These are phyloP conservation scores for Liolophura sinensis DNA, from an alignment of 1,140 invertebrate genomes.

Conservation along the genomic window DNA sequence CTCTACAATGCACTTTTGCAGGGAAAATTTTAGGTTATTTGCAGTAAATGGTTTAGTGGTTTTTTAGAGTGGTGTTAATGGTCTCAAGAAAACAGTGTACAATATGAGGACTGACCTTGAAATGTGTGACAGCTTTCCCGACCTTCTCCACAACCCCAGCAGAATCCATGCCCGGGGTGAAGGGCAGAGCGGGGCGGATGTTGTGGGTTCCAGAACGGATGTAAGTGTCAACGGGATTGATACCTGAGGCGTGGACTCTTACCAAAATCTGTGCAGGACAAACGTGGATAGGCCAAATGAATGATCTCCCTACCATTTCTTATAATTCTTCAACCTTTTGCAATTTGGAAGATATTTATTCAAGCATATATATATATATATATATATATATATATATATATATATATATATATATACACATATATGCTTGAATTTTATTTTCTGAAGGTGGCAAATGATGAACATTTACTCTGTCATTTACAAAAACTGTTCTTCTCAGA, in stretches of 20 bases:
- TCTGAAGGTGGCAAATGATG: too few species aligned
- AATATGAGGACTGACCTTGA: slow-evolving; percentile 57
- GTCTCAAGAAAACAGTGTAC: too few species aligned
- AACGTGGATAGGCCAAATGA: background rate
- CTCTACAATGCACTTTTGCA: too few species aligned
- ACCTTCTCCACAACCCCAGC: slow-evolving; percentile 63
- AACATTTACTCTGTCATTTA: too few species aligned
- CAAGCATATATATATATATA: too few species aligned
- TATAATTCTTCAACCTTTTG: background rate
- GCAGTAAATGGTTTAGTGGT: too few species aligned
- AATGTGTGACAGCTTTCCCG: slow-evolving; percentile 56
- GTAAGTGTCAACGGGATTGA: slow-evolving; percentile 69
- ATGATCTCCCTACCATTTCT: background rate
- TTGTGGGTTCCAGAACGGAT: slow-evolving; percentile 62
- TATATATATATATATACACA: too few species aligned
- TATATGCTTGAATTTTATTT: too few species aligned
- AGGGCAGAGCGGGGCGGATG: slow-evolving; percentile 59
- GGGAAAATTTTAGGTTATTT: too few species aligned
- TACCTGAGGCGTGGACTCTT: slow-evolving; percentile 60
- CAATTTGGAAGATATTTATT: background rate
- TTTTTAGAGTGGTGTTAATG: too few species aligned
- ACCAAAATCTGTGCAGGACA: slow-evolving; percentile 59
- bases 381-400: too few species aligned
- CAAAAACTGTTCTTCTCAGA: too few species aligned
- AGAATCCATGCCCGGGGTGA: slow-evolving; percentile 63